phyloP scores from a whole-genome alignment of 1,140 invertebrate species.

The Phortica variegata region DNA sequence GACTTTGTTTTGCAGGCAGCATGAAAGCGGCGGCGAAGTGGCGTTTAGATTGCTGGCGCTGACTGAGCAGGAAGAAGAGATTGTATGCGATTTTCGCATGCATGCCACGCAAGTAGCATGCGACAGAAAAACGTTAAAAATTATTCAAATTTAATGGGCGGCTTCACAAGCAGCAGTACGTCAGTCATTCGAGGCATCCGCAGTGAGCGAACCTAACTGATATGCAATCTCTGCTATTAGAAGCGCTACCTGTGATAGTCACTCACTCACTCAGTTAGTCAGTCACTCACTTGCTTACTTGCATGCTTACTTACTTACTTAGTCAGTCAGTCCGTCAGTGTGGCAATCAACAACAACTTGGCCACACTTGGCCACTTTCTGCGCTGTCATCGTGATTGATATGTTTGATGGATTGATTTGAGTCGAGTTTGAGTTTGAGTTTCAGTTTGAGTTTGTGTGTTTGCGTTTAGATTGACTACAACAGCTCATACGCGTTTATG shows the following conservation, averaged over 20 bases:
- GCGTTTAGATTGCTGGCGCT: conserved; percentile 29
- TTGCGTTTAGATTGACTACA: neutral
- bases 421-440: conserved; percentile 20
- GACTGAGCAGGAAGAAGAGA: conserved; percentile 2
- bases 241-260: neutral
- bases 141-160: conserved; percentile 53
- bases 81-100: conserved; percentile 24
- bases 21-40: conserved; percentile 19
- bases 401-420: conserved; percentile 56
- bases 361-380: neutral
- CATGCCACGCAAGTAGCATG: conserved; percentile 31
- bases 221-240: conserved; percentile 1
- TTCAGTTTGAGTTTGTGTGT: conserved; percentile 7
- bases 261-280: neutral
- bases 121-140: conserved; percentile 31
- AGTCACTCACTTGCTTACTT: too few relatives aligned
- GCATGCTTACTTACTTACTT: too few relatives aligned
- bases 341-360: neutral
- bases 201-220: conserved; percentile 9
- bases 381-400: conserved; percentile 55
- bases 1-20: too few relatives aligned
- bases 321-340: too few relatives aligned
- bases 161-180: conserved; percentile 31
- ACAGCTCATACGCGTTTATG: neutral
- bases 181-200: conserved; percentile 22